Conservation (phyloP, 2,888 invertebrate genomes). For the Drosophila cognata region DNA sequence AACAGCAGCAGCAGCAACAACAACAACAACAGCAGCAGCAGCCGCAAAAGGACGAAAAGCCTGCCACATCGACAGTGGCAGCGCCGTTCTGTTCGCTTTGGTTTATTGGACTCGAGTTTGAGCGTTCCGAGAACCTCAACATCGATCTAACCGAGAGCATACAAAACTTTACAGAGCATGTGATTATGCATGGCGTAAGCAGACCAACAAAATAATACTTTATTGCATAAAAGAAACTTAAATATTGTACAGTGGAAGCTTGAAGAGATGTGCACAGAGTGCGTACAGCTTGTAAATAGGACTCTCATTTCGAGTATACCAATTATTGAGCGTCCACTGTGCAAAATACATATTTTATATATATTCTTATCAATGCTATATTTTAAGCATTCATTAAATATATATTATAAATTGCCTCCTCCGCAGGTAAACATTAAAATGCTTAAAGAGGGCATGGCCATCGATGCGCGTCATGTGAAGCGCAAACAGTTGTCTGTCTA, state of each 20-base stretch:
- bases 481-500: constrained; percentile 91
- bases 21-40: not conserved
- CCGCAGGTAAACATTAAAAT: constrained; percentile 87
- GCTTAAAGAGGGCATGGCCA: constrained; percentile 90
- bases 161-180: constrained; percentile 94
- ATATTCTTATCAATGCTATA: not conserved
- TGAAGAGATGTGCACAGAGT: too few species aligned
- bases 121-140: constrained; percentile 94
- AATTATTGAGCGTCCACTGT: not conserved
- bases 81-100: constrained; percentile 93
- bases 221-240: not conserved
- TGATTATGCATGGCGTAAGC: constrained; percentile 90
- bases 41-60: constrained; percentile 2
- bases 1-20: constrained; percentile 56
- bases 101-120: constrained; percentile 98
- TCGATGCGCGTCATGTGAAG: constrained; percentile 95
- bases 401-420: not conserved
- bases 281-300: too few species aligned
- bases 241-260: not conserved
- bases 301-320: too few species aligned
- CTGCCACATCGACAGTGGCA: constrained; percentile 2
- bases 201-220: not conserved
- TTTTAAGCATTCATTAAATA: not conserved
- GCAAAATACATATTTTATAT: not conserved
- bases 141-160: constrained; percentile 98